Conservation (phyloP, 2,113 vertebrate genomes). For the Callopanchax toddi region DNA sequence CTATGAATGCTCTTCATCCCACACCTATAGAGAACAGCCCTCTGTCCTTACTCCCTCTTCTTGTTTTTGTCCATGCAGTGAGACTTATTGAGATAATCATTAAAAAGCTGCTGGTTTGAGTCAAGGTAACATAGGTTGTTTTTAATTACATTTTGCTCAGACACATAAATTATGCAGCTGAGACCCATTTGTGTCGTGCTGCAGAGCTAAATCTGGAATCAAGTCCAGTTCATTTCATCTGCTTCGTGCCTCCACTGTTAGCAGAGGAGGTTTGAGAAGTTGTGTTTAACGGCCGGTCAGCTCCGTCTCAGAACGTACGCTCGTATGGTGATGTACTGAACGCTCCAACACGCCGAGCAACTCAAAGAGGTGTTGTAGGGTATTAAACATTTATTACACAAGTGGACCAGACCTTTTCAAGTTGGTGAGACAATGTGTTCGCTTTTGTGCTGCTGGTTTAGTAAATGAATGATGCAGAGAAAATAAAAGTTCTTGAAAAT, state of each 20-base stretch:
- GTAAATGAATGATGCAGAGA: neutral
- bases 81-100: constrained; percentile 45
- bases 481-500: neutral
- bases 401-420: neutral
- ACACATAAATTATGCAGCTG: constrained; percentile 27
- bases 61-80: neutral
- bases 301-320: neutral
- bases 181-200: neutral
- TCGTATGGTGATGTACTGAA: constrained; percentile 11
- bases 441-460: neutral
- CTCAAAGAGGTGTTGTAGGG: neutral
- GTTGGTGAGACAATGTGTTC: constrained; percentile 2
- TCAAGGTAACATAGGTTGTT: constrained; percentile 31
- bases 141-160: constrained; percentile 44
- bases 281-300: constrained; percentile 20
- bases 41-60: neutral
- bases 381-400: constrained; percentile 13
- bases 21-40: constrained; percentile 1
- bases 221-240: constrained; percentile 36
- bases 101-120: constrained; percentile 40
- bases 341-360: neutral
- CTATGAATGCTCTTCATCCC: neutral
- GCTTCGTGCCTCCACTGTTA: constrained; percentile 25
- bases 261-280: constrained; percentile 4
- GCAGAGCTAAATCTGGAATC: constrained; percentile 61